Conservation (phyloP, 2,888 invertebrate genomes). For the Callimorpha dominula region DNA sequence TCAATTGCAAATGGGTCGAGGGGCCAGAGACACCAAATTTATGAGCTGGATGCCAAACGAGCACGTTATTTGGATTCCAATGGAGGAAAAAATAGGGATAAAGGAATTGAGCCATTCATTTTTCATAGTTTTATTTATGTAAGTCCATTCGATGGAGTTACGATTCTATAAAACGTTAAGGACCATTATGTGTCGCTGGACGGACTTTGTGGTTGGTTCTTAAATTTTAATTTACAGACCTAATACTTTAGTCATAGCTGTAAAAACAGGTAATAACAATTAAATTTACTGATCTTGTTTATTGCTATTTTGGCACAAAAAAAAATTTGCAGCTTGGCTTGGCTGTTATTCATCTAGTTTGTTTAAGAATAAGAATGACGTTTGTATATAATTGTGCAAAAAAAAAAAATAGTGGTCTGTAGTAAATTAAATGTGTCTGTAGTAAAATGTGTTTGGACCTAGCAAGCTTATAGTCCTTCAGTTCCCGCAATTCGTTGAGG, state of each 20-base stretch:
- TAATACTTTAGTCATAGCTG: slow-evolving; percentile 11
- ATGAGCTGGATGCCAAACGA: slow-evolving; percentile 76
- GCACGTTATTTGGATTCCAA: slow-evolving; percentile 76
- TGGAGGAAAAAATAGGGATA: slow-evolving; percentile 76
- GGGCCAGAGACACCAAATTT: slow-evolving; percentile 75
- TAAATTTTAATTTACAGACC: slow-evolving; percentile 34
- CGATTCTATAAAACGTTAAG: slow-evolving; percentile 69
- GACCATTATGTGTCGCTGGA: slow-evolving; percentile 35
- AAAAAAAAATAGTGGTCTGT: no score
- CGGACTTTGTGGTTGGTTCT: slow-evolving; percentile 34
- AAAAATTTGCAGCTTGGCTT: slow-evolving; percentile 3
- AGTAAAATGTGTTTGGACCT: no score
- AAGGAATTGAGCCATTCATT: slow-evolving; percentile 77
- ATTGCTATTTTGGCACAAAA: slow-evolving; percentile 33
- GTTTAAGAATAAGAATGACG: background rate
- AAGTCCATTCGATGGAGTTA: slow-evolving; percentile 69
- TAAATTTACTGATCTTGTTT: background rate
- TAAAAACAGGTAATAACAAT: background rate
- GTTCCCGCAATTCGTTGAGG: background rate
- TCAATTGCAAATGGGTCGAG: slow-evolving; percentile 84
- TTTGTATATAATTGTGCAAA: no score
- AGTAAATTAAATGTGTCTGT: no score
- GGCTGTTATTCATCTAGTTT: background rate
- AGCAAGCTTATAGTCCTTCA: background rate
- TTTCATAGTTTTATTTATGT: slow-evolving; percentile 81